A percentile compares a stretch with the other conserved stretches of the same genome.
Conservation (phyloP, 2,113 vertebrate species). For the Salvelinus sp. region DNA sequence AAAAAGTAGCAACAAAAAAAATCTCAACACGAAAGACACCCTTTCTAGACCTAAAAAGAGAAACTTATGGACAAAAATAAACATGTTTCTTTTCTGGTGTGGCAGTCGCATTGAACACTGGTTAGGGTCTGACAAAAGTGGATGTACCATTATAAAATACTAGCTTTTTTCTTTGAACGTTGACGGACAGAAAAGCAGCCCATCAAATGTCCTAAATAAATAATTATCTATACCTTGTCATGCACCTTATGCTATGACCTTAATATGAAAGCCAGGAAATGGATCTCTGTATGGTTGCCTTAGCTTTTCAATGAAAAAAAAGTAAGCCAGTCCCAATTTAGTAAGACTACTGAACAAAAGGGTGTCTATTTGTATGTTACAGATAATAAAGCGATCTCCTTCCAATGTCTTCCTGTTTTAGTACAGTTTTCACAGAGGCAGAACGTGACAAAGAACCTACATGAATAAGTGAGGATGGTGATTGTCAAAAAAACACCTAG, state of each 20-base stretch:
- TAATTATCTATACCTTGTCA: conserved; percentile 30
- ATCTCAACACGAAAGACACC: conserved; percentile 44
- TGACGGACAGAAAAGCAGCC: conserved; percentile 7
- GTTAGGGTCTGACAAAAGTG: conserved; percentile 4
- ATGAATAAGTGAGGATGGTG: conserved; percentile 64
- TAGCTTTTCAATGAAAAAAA: conserved; percentile 5
- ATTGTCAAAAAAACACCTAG: conserved; percentile 68
- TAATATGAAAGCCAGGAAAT: conserved; percentile 9
- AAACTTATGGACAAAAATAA: conserved; percentile 36
- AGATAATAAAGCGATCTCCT: conserved; percentile 37
- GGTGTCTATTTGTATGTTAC: conserved; percentile 12
- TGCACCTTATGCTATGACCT: conserved; percentile 10
- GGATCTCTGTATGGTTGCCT: conserved; percentile 10
- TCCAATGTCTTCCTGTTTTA: conserved; percentile 14
- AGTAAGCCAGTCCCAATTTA: not conserved
- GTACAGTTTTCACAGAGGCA: conserved; percentile 48
- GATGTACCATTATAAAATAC: conserved; percentile 33
- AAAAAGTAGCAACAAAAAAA: conserved; percentile 21
- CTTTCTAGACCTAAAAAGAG: conserved; percentile 24
- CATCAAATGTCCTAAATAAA: conserved; percentile 37
- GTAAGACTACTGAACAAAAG: not conserved
- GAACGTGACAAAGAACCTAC: conserved; percentile 7
- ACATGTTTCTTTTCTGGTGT: conserved; percentile 24
- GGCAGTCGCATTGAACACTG: conserved; percentile 31
- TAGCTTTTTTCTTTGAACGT: conserved; percentile 11